Percentiles rank a stretch among this genome's conserved stretches.
phyloP scores from a whole-genome alignment of 1,140 invertebrate species.

The Rhopalosiphum maidis region DNA sequence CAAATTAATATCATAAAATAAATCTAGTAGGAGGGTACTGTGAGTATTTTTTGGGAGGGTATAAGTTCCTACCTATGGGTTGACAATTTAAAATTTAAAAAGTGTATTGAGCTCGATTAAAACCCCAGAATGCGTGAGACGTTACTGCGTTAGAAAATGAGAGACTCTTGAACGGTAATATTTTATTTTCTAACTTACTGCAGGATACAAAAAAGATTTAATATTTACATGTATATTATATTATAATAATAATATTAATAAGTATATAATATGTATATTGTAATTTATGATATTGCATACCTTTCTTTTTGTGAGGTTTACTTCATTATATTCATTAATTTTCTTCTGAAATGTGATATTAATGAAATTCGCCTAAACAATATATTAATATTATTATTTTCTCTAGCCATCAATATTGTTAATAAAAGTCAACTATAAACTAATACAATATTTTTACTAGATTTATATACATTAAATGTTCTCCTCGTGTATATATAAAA shows the following conservation, averaged over 20 bases:
- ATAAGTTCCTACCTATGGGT: too few species aligned
- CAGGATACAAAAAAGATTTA: background rate
- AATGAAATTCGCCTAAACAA: constrained; percentile 27
- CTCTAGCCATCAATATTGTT: background rate
- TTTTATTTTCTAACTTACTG: too few species aligned
- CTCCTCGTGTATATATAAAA: background rate
- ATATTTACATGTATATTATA: background rate
- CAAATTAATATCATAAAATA: too few species aligned
- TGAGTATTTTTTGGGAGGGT: too few species aligned
- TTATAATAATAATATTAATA: too few species aligned
- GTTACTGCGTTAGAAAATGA: too few species aligned
- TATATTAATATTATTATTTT: background rate
- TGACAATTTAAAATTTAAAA: too few species aligned
- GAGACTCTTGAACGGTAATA: too few species aligned
- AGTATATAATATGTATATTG: background rate
- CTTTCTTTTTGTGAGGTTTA: constrained; percentile 7
- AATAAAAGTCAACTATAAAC: background rate
- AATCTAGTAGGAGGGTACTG: too few species aligned
- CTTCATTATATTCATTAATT: constrained; percentile 1
- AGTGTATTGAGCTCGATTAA: too few species aligned
- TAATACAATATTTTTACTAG: background rate
- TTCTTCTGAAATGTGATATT: constrained; percentile 40
- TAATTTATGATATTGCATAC: background rate
- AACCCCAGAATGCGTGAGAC: too few species aligned
- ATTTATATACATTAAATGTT: background rate